Percentiles rank a stretch among this genome's conserved stretches.
Conservation (phyloP, 2,113 vertebrate species). For the Hippotragus niger region DNA sequence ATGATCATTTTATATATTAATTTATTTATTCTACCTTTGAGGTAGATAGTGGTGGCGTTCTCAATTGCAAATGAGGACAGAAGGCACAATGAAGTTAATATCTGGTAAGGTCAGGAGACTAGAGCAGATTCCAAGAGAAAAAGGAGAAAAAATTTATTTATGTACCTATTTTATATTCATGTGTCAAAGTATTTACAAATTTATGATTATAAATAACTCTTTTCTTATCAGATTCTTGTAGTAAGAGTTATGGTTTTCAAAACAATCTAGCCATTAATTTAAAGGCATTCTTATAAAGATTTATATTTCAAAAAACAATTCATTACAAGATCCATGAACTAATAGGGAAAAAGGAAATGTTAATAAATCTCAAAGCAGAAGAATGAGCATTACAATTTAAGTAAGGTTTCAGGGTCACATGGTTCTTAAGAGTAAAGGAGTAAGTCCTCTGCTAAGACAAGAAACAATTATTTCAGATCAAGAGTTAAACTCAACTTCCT, state of each 20-base stretch:
- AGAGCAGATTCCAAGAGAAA: neutral
- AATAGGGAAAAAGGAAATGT: neutral
- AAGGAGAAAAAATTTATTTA: neutral
- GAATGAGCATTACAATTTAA: neutral
- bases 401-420: neutral
- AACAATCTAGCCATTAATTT: neutral
- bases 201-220: neutral
- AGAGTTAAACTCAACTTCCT: neutral
- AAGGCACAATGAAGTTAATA: neutral
- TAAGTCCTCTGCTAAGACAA: conserved; percentile 20
- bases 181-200: neutral
- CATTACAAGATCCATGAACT: neutral
- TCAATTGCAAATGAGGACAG: neutral
- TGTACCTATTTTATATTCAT: neutral
- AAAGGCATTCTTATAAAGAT: neutral
- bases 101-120: neutral
- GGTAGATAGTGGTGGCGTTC: neutral
- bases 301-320: neutral
- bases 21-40: neutral
- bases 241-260: neutral
- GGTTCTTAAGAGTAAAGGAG: neutral
- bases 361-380: neutral
- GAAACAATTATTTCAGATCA: neutral
- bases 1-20: neutral
- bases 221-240: neutral